Conservation (phyloP, 92 coral and sea anemone genomes). For the Epizoanthus illoricatus region DNA sequence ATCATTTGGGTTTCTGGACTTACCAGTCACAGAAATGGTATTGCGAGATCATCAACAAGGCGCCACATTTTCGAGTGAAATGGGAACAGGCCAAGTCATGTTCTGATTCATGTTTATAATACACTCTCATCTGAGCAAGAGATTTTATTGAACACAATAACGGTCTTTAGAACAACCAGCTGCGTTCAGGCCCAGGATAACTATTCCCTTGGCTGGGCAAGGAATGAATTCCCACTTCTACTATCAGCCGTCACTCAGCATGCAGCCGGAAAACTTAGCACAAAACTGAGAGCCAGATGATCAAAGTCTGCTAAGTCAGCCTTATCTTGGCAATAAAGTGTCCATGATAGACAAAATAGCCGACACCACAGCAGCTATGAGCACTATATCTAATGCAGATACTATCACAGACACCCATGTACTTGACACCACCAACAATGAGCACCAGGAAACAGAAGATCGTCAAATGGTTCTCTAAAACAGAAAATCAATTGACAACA, state of each 20-base stretch:
- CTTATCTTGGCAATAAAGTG: too few relatives aligned
- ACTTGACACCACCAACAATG: too few relatives aligned
- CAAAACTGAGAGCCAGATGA: too few relatives aligned
- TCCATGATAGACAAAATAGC: too few relatives aligned
- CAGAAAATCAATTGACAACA: conserved; percentile 6
- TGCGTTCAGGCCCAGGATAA: neutral
- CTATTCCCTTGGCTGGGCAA: neutral
- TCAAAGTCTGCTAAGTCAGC: too few relatives aligned
- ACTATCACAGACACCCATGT: too few relatives aligned
- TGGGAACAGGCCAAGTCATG: neutral
- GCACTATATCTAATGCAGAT: too few relatives aligned
- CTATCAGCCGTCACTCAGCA: neutral
- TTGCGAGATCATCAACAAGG: neutral
- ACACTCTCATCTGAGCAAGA: neutral
- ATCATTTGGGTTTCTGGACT: too few relatives aligned
- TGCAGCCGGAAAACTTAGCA: too few relatives aligned
- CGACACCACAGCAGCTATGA: too few relatives aligned
- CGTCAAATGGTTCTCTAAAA: neutral
- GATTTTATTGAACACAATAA: neutral
- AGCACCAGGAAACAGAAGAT: neutral
- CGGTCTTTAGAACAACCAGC: neutral
- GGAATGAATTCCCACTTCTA: neutral
- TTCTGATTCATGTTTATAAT: neutral
- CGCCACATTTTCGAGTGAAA: neutral
- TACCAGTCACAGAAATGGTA: neutral